These are phyloP conservation scores for Cerceris ruficornis DNA, from an alignment of 2,888 invertebrate species.

Conservation along the genomic window DNA sequence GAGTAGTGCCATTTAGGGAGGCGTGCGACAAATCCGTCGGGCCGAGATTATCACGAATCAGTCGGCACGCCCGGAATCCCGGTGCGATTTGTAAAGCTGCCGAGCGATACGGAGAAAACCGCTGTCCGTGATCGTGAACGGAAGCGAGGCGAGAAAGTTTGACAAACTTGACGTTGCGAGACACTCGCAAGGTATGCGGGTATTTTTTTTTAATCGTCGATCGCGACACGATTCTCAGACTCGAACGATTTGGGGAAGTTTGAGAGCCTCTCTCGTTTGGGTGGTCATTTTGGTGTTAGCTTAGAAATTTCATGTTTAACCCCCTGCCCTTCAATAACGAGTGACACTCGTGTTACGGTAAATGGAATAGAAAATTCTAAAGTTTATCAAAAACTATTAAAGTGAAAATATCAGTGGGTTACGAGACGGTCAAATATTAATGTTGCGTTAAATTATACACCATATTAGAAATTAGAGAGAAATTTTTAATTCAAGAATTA, in stretches of 20 bases:
- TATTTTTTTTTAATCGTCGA: neutral
- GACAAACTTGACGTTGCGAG: neutral
- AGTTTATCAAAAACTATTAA: too few species aligned
- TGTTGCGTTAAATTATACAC: too few species aligned
- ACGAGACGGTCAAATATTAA: too few species aligned
- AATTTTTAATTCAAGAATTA: too few species aligned
- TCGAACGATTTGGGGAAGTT: neutral
- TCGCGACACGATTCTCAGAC: neutral
- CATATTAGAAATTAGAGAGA: too few species aligned
- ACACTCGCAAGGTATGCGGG: neutral
- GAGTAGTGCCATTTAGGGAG: conserved; percentile 74
- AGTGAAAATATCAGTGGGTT: too few species aligned
- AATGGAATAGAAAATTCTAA: too few species aligned
- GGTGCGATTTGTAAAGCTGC: conserved; percentile 78
- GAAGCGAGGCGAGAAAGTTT: conserved; percentile 16
- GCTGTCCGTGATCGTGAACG: conserved; percentile 68
- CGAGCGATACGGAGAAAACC: conserved; percentile 66
- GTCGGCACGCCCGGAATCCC: conserved; percentile 77
- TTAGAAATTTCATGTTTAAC: neutral
- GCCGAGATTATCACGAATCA: conserved; percentile 77
- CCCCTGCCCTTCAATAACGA: too few species aligned
- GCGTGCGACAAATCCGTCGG: conserved; percentile 78
- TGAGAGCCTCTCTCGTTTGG: neutral
- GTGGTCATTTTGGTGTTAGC: too few species aligned
- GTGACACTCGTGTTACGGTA: too few species aligned